Evolutionary conservation across 64 coral and sea anemone genomes (phyloP), one percentile per base, ranked within the genome.

Genomic region (Orbicella faveolata): DNA sequence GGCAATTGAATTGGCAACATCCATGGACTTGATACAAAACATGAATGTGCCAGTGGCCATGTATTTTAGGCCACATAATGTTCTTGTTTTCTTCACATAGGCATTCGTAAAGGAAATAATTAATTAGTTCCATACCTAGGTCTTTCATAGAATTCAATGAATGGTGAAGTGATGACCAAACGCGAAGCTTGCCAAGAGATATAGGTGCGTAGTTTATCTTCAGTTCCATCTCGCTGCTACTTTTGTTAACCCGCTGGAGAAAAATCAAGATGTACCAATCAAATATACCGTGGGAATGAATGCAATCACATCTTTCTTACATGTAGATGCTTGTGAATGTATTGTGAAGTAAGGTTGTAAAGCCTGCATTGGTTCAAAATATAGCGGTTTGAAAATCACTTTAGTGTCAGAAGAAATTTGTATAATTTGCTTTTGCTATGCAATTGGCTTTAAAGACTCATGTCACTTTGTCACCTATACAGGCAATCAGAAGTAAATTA

Each of bases 171-270:
- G 93, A 87, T 2, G 93, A 63, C 96, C 96, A 98, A 15, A 95
- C 72, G 9, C 96, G 93, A 79, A 98, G 55, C 63, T 89, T 94
- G 6, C 96, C 96, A 79, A 98, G 90, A 0, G 93, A 94, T n/a
- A 98, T 92, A 44, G 96, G 96, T 18, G 96, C 87, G 20, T 98
- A 98, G 10, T 98, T 85, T 53, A 98, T 83, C 66, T 93, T 95
- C 20, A 98, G 83, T 72, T 88, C 81, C 93, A 98, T 98, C 77
- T 93, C 77, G 18, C 23, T 82, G 36, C 87, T 92, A 73, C 64
- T 98, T 67, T 81, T 90, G 67, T 93, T 95, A 16, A 98, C 73
- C 51, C 90, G 96, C 96, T 96, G 35, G 17, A 55, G 4, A 70
- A 34, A 84, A 67, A 36, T 64, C 18, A 84, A 85, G 20, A 70